Base-by-base conservation (phyloP, 1,140 invertebrate species). In the Megalonaias nervosa region DNA sequence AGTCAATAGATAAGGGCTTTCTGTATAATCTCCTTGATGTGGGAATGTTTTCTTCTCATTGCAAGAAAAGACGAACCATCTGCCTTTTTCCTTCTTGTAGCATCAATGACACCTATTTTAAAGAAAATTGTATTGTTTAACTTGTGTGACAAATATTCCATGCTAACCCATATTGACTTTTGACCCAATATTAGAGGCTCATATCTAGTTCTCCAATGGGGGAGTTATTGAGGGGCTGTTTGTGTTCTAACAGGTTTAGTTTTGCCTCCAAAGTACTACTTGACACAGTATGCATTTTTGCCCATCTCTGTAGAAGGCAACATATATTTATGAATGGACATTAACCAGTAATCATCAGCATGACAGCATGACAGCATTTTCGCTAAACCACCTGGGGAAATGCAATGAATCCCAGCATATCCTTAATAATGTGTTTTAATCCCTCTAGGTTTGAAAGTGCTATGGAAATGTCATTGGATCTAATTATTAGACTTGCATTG, bases 21-120 rank as follows among this genome's bases (percentile, higher is more conserved):
- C 9, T 21, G n/a, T 5, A 58, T 21, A 15, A 74, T 14, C 12
- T 65, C 26, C 11, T 23, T 48, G 9, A 74, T 57, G 48, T 74
- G n/a, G 16, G 26, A 38, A 74, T 9, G 31, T 73, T 48, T 73
- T 73, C 71, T 73, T 16, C 55, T 64, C 61, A 48, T 65, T 64
- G 2, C 16, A 31, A n/a, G 59, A 61, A 21, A 6, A 55, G 26
- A 72, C 59, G 6, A 26, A 31, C 71, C 71, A 73, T 21, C 64
- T 66, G 6, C 62, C 72, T 57, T 23, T 56, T 64, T 74, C 66
- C 31, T 74, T 74, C 23, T 66, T 74, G 48, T 23, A 66, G 2
- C n/a, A 5, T 55, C 65, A 56, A 19, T 67, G 38, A 65, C 23
- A 26, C 19, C 72, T 74, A 16, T 15, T 19, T 66, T 56, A 14